Conservation (phyloP, 1,140 invertebrate genomes). For the Pogonognathellus flavescens region DNA sequence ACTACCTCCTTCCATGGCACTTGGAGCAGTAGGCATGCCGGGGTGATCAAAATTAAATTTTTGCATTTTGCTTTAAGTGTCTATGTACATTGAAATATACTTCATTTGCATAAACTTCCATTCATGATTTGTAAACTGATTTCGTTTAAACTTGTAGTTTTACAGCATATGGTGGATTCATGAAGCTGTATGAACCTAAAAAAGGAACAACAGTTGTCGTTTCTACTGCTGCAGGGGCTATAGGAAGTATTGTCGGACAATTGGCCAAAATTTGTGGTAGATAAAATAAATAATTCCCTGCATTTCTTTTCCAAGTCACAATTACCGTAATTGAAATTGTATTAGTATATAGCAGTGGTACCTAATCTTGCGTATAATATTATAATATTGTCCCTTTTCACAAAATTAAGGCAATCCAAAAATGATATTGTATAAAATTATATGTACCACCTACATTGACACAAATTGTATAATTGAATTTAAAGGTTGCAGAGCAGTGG, state of each 20-base stretch:
- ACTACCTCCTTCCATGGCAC: slow-evolving; percentile 54
- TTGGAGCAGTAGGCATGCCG: slow-evolving; percentile 55
- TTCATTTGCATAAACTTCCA: not conserved
- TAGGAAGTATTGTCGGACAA: slow-evolving; percentile 81
- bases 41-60: slow-evolving; percentile 55
- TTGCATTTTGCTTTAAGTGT: slow-evolving; percentile 17
- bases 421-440: not conserved
- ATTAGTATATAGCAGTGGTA: not conserved
- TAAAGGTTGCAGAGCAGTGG: slow-evolving; percentile 71
- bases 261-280: slow-evolving; percentile 78
- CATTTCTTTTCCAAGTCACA: not conserved
- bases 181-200: slow-evolving; percentile 78
- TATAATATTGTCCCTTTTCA: not conserved
- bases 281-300: not conserved
- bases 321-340: not conserved
- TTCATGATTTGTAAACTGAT: not conserved
- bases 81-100: not conserved
- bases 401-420: not conserved
- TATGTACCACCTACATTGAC: slow-evolving; percentile 60
- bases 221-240: slow-evolving; percentile 75
- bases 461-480: too few species aligned
- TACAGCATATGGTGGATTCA: slow-evolving; percentile 80
- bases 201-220: slow-evolving; percentile 79
- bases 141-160: slow-evolving; percentile 61
- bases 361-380: not conserved